Conservation (phyloP, 2,113 vertebrate genomes). For the Pelmatolapia mariae region DNA sequence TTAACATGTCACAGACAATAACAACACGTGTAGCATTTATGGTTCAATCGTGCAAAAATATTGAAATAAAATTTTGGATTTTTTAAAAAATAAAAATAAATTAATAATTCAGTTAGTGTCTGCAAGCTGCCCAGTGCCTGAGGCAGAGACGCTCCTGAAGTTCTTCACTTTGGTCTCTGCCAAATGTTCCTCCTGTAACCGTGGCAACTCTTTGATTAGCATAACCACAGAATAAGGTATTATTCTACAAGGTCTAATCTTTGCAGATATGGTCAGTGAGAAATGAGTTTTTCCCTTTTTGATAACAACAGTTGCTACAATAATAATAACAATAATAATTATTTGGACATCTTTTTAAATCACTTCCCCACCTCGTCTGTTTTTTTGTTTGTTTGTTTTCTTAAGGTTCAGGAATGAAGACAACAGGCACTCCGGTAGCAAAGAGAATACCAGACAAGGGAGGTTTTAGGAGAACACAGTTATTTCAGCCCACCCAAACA, state of each 20-base stretch:
- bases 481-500: background rate
- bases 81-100: background rate
- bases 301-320: background rate
- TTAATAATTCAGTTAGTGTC: background rate
- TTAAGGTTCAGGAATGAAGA: background rate
- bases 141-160: background rate
- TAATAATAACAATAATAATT: background rate
- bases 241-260: background rate
- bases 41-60: rapidly evolving
- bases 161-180: background rate
- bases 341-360: background rate
- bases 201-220: background rate
- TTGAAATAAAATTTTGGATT: background rate
- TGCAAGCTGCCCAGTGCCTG: background rate
- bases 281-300: background rate
- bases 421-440: background rate
- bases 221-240: background rate
- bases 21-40: background rate
- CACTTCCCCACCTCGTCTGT: rapidly evolving
- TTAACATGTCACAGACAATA: background rate
- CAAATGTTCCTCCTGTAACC: background rate
- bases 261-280: background rate
- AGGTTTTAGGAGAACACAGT: background rate
- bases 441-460: background rate
- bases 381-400: background rate